Percentiles rank a stretch among this genome's conserved stretches.
phyloP scores from a whole-genome alignment of 2,888 invertebrate genomes.

The Lagria hirta region DNA sequence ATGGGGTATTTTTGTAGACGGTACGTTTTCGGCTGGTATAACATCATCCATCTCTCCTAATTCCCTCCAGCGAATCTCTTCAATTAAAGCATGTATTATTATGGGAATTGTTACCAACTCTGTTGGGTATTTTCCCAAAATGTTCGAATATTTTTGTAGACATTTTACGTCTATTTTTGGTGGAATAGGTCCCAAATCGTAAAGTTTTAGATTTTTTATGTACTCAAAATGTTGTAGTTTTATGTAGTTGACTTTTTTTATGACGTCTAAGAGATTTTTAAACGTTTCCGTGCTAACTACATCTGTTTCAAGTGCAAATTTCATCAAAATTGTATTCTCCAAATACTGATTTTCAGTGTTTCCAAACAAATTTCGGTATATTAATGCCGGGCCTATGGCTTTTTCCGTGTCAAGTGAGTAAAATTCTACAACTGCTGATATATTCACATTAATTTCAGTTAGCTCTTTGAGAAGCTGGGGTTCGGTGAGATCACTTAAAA shows the following conservation, averaged over 20 bases:
- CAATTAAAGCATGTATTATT: conserved; percentile 33
- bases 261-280: conserved; percentile 32
- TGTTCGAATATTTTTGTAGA: conserved; percentile 32
- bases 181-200: conserved; percentile 23
- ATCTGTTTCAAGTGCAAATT: conserved; percentile 19
- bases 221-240: conserved; percentile 40
- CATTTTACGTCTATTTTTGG: conserved; percentile 26
- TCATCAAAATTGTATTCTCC: conserved; percentile 38
- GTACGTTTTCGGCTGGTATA: too few species aligned
- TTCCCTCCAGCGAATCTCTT: conserved; percentile 31
- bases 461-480: conserved; percentile 30
- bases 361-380: conserved; percentile 25
- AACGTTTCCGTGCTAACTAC: conserved; percentile 20
- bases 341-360: conserved; percentile 21
- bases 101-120: conserved; percentile 33
- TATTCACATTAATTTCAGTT: conserved; percentile 28
- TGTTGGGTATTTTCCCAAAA: conserved; percentile 30
- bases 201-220: conserved; percentile 33
- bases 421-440: conserved; percentile 34
- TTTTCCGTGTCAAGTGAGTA: not conserved
- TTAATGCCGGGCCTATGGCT: conserved; percentile 19
- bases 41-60: conserved; percentile 16
- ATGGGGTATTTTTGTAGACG: not conserved
- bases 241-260: conserved; percentile 35
- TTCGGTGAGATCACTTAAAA: conserved; percentile 36